A percentile compares a stretch with the other conserved stretches of the same genome.
These are phyloP conservation scores for Monomorium pharaonis DNA, from an alignment of 1,140 invertebrate species.

Conservation along the genomic window DNA sequence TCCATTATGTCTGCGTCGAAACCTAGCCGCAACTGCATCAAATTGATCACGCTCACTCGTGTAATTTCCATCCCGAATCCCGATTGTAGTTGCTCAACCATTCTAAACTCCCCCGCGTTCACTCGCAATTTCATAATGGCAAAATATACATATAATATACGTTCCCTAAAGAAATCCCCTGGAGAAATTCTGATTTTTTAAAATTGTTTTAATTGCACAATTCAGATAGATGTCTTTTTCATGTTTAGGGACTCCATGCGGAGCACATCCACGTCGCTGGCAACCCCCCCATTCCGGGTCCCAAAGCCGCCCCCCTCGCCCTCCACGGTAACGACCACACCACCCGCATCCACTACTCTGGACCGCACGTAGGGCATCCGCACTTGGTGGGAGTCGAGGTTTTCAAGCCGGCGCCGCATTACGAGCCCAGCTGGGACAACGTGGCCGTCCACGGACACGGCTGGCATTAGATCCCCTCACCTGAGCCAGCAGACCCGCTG, in stretches of 20 bases:
- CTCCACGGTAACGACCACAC: slow-evolving; percentile 60
- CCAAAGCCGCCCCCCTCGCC: not conserved
- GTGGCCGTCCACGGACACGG: slow-evolving; percentile 73
- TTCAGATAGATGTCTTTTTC: no score
- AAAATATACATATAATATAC: not conserved
- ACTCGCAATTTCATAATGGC: not conserved
- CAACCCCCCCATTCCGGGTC: not conserved
- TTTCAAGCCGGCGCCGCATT: slow-evolving; percentile 71
- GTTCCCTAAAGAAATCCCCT: not conserved
- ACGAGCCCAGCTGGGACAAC: slow-evolving; percentile 76
- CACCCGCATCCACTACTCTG: slow-evolving; percentile 76
- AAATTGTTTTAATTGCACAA: not conserved
- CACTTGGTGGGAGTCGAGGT: slow-evolving; percentile 80
- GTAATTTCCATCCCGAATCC: not conserved
- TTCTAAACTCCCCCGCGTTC: not conserved
- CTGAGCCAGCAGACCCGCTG: slow-evolving; percentile 65
- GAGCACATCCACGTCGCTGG: not conserved
- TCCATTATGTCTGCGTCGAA: not conserved
- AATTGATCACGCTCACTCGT: slow-evolving; percentile 1
- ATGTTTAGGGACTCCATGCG: not conserved
- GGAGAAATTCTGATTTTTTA: not conserved
- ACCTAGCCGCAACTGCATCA: not conserved
- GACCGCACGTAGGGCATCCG: slow-evolving; percentile 74
- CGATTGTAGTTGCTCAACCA: not conserved
- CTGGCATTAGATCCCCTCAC: slow-evolving; percentile 63